phyloP scores from a whole-genome alignment of 2,797 vertebrate species.

The Onychomys arenicola region DNA sequence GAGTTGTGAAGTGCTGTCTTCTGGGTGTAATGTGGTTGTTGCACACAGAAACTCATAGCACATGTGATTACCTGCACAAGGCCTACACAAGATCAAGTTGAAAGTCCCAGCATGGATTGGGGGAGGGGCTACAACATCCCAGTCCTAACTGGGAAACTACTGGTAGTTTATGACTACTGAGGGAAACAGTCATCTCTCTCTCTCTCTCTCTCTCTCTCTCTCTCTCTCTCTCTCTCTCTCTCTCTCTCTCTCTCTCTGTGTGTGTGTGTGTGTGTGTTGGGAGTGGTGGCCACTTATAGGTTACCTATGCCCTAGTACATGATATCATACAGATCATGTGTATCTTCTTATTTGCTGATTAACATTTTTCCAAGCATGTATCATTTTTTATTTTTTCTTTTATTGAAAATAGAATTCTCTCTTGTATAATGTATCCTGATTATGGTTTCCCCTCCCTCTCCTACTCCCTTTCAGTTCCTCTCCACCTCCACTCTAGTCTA shows the following conservation, averaged over 20 bases:
- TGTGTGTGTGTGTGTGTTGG: background rate
- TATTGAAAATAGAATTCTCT: background rate
- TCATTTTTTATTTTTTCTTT: background rate
- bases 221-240: too few relatives aligned
- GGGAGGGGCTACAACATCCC: background rate
- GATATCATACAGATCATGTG: background rate
- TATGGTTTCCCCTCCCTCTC: background rate
- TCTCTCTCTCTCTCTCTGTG: too few relatives aligned
- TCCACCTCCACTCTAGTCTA: background rate
- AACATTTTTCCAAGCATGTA: background rate
- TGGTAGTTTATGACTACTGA: background rate
- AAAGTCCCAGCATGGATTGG: background rate
- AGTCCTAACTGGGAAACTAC: background rate
- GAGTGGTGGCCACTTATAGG: background rate
- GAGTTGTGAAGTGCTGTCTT: too few relatives aligned
- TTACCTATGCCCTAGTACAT: background rate
- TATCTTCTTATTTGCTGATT: background rate
- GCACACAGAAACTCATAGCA: background rate
- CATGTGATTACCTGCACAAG: background rate
- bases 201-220: too few relatives aligned
- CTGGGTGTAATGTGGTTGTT: background rate
- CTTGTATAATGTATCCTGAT: background rate
- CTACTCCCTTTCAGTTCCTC: background rate
- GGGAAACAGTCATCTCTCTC: too few relatives aligned
- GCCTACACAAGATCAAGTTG: background rate